A percentile compares a stretch with the other conserved stretches of the same genome.
Conservation (phyloP, 1,140 invertebrate species). For the Pinna nobilis region DNA sequence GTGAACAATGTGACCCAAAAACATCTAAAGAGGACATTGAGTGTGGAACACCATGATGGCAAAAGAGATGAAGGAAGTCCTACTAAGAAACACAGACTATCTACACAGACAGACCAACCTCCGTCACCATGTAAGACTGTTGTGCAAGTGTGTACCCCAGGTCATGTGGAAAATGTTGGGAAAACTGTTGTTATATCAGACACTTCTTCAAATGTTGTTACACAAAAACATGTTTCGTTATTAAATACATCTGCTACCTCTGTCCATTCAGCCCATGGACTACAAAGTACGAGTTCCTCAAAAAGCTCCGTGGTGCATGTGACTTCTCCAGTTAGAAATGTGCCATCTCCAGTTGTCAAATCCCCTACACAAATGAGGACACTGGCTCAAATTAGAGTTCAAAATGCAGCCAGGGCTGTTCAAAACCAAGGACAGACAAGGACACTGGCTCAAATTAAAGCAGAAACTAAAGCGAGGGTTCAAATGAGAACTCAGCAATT, state of each 20-base stretch:
- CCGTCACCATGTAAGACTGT: constrained; percentile 25
- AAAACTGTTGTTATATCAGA: constrained; percentile 20
- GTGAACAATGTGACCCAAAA: constrained; percentile 35
- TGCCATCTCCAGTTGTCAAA: constrained; percentile 39
- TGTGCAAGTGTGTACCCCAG: constrained; percentile 21
- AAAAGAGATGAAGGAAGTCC: constrained; percentile 13
- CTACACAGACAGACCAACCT: not conserved
- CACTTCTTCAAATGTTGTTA: not conserved
- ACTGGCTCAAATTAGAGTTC: constrained; percentile 70
- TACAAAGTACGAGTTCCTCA: constrained; percentile 15
- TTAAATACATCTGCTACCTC: constrained; percentile 25
- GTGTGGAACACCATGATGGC: constrained; percentile 12
- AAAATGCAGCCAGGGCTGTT: constrained; percentile 61
- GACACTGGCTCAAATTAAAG: constrained; percentile 71
- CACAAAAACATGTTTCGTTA: constrained; percentile 31
- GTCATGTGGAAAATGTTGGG: constrained; percentile 9
- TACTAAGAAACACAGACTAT: not conserved
- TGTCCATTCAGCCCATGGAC: constrained; percentile 20
- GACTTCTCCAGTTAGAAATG: not conserved
- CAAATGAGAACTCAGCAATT: constrained; percentile 48
- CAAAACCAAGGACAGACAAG: constrained; percentile 58
- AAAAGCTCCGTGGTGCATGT: not conserved
- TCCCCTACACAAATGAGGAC: constrained; percentile 64
- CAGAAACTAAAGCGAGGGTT: constrained; percentile 65
- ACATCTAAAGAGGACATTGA: constrained; percentile 42